These are phyloP conservation scores for Chaetophractus vellerosus DNA, from an alignment of 2,797 vertebrate genomes.

Conservation along the genomic window DNA sequence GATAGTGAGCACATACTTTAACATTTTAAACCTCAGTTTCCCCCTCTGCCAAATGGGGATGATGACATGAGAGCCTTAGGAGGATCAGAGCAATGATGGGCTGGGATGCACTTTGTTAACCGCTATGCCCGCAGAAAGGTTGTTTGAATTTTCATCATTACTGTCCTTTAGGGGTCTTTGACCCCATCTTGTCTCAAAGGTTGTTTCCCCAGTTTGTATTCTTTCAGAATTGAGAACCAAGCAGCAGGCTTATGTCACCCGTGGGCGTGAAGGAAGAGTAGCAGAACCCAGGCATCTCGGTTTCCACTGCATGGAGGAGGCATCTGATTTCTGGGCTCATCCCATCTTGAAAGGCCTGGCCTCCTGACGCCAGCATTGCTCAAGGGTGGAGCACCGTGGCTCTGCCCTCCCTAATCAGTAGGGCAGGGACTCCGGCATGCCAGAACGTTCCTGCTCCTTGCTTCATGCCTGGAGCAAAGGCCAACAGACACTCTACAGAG, in stretches of 20 bases:
- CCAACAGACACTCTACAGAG: background rate
- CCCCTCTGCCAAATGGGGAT: background rate
- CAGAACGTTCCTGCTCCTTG: background rate
- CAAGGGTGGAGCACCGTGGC: accelerated
- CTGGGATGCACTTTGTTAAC: background rate
- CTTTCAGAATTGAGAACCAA: background rate
- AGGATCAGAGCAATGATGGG: background rate
- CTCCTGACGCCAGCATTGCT: accelerated
- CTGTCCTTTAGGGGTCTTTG: background rate
- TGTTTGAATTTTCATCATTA: background rate
- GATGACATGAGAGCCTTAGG: background rate
- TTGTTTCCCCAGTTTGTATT: background rate
- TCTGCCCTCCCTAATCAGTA: background rate
- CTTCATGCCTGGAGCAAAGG: background rate
- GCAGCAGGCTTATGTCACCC: background rate
- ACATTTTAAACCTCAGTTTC: background rate
- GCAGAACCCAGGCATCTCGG: background rate
- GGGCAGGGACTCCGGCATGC: background rate
- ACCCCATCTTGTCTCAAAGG: background rate
- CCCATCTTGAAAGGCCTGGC: accelerated
- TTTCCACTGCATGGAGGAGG: background rate
- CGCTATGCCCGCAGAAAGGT: background rate
- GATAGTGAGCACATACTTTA: background rate
- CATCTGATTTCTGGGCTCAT: too few species aligned
- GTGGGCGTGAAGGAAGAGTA: background rate